Evolutionary conservation across 2,888 invertebrate species (phyloP).

Genomic region (Acanthoscelides obtectus): DNA sequence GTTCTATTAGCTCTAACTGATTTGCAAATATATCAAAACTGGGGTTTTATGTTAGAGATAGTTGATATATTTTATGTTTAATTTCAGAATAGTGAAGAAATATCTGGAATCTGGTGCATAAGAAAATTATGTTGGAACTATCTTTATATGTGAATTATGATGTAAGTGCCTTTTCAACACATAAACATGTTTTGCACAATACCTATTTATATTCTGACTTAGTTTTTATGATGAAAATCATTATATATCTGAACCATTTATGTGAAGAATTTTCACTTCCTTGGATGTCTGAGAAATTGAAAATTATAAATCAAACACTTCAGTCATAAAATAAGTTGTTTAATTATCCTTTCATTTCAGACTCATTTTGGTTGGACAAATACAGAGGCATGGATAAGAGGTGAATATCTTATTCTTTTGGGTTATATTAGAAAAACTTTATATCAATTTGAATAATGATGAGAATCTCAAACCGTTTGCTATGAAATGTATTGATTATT

Average conservation of each 20-base stretch:
- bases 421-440: too few relatives aligned
- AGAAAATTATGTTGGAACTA: too few relatives aligned
- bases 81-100: too few relatives aligned
- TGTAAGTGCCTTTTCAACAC: too few relatives aligned
- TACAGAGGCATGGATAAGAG: too few relatives aligned
- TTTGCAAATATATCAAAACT: constrained; percentile 1
- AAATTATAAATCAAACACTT: background rate
- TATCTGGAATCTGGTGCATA: too few relatives aligned
- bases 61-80: too few relatives aligned
- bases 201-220: constrained; percentile 7
- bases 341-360: too few relatives aligned
- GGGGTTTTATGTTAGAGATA: too few relatives aligned
- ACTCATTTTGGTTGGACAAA: too few relatives aligned
- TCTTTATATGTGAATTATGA: too few relatives aligned
- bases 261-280: constrained; percentile 1
- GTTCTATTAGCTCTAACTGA: constrained; percentile 17
- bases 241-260: constrained; percentile 5
- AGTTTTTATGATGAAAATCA: constrained; percentile 14
- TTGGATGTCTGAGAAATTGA: background rate
- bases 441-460: constrained; percentile 12
- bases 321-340: background rate
- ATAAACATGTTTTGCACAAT: constrained; percentile 6
- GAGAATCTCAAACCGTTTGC: constrained; percentile 12
- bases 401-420: too few relatives aligned
- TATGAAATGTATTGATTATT: constrained; percentile 12